Base-by-base conservation (phyloP, 2,113 vertebrate genomes). In the Sterrhoptilus dennistouni region DNA sequence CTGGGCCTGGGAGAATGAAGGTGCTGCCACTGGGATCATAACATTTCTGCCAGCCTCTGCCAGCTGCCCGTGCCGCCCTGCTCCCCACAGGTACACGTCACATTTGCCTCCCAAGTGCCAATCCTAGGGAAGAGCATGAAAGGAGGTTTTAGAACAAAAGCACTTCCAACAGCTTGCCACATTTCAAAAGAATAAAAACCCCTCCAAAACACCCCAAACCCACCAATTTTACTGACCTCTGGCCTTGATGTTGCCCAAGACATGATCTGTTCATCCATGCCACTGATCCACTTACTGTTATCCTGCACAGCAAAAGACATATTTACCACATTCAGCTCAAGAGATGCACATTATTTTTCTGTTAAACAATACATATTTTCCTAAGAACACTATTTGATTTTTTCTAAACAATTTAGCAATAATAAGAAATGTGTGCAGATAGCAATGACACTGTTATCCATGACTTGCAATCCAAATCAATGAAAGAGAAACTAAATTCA, bases 61-160 rank as follows among this genome's bases (percentile, higher is more conserved):
- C 78, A 99, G 96, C 96, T 99, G 99, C 24, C 99, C 99, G 0
- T 99, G 99, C 19, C 99, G 98, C 11, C 99, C 99, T 31, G 99
- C 99, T 21, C 99, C 99, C 99, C 99, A 99, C 50, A 99, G 96
- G 70, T 96, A 99, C 27, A 99, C 99, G 0, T 99, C 99, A 87
- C 99, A 99, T 97, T 99, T 99, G 64, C 99, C 99, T 83, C 99
- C 99, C 12, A 99, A 98, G 91, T 99, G 99, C 99, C 99, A 99
- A 89, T 99, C 99, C 99, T 99, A 83, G 23, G 87, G 54, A 96
- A 83, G 0, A 76, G 28, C 40, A 88, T 21, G 25, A 60, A 59
- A 60, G 24, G 77, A 90, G 31, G 60, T 49, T 74, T 93, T 57
- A 94, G 61, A 93, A 60, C 17, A 69, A 14, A 14, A 22, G 25